These are phyloP conservation scores for Eilema griseolum DNA, from an alignment of 2,888 invertebrate species.

Conservation along the genomic window DNA sequence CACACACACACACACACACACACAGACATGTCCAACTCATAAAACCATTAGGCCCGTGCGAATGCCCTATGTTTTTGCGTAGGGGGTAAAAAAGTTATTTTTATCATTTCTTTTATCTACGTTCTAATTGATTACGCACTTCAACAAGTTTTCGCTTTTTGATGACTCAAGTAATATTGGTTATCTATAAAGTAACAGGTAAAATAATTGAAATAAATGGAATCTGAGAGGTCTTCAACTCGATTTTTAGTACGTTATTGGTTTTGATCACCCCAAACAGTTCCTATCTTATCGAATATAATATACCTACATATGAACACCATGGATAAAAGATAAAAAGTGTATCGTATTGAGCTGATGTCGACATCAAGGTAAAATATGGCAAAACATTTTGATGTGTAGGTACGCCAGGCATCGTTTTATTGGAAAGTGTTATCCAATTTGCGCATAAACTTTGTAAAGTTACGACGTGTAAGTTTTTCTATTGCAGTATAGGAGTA, in stretches of 20 bases:
- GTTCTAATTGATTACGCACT: not conserved
- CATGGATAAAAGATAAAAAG: not conserved
- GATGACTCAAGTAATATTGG: not conserved
- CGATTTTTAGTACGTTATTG: too few species aligned
- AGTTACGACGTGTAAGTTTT: not conserved
- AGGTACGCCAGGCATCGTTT: not conserved
- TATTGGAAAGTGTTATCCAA: not conserved
- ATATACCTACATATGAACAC: not conserved
- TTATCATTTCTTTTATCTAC: too few species aligned
- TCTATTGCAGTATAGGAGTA: not conserved
- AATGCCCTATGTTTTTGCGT: too few species aligned
- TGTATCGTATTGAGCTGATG: not conserved
- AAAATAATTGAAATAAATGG: not conserved
- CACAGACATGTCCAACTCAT: too few species aligned
- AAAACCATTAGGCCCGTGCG: too few species aligned
- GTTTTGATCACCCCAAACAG: too few species aligned
- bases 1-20: too few species aligned
- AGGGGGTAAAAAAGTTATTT: too few species aligned
- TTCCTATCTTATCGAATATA: not conserved
- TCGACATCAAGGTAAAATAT: not conserved
- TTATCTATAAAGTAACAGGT: not conserved
- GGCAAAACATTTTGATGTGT: slow-evolving; percentile 1
- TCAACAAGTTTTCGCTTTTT: too few species aligned
- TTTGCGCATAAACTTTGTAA: not conserved
- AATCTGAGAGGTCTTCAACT: too few species aligned